Evolutionary conservation across 1,140 invertebrate genomes (phyloP).

Genomic region (Orchestia grillus): DNA sequence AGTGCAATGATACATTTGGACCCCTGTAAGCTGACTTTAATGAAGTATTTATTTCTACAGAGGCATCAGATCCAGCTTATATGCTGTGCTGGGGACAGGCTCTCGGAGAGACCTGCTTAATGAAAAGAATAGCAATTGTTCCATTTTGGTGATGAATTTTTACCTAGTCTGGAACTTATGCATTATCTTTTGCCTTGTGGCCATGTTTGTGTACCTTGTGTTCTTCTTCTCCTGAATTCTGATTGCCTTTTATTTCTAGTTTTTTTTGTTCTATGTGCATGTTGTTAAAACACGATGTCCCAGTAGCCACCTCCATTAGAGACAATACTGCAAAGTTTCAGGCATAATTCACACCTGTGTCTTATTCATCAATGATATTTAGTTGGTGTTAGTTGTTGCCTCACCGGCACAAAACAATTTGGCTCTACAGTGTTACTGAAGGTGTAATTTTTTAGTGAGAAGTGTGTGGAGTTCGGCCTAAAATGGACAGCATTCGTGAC

Average conservation of each 20-base stretch:
- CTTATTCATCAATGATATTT: background rate
- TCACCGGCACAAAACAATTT: background rate
- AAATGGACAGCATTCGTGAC: slow-evolving; percentile 59
- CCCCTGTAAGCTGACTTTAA: background rate
- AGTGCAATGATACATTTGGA: too few relatives aligned
- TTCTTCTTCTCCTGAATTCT: slow-evolving; percentile 58
- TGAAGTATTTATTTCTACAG: background rate
- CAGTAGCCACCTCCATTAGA: background rate
- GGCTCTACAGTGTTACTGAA: background rate
- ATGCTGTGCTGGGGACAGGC: background rate
- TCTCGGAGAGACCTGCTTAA: background rate
- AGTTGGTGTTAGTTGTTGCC: background rate
- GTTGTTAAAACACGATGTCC: background rate
- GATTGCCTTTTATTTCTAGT: background rate
- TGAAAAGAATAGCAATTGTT: background rate
- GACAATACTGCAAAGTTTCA: background rate
- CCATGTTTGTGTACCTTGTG: slow-evolving; percentile 66
- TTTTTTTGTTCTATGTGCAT: background rate
- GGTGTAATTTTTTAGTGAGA: background rate
- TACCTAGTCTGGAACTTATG: slow-evolving; percentile 65
- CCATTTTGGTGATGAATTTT: slow-evolving; percentile 49
- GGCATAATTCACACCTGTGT: background rate
- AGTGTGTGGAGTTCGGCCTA: background rate
- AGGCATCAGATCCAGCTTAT: background rate
- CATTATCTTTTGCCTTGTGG: slow-evolving; percentile 60